These are phyloP conservation scores for Tachina grossa DNA, from an alignment of 2,888 invertebrate genomes.

Conservation along the genomic window DNA sequence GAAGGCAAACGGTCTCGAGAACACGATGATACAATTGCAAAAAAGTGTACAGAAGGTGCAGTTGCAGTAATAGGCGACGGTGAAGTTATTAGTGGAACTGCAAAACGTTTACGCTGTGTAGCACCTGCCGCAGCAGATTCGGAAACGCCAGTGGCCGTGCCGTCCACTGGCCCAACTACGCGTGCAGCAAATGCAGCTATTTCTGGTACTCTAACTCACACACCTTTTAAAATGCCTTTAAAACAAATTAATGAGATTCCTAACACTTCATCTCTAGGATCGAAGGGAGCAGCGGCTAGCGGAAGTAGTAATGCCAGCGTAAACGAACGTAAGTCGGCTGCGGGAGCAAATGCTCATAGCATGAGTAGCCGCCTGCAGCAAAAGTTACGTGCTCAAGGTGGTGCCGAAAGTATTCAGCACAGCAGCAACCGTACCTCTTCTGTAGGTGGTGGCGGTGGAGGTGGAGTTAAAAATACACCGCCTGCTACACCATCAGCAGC, in stretches of 20 bases:
- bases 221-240: constrained; percentile 80
- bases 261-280: constrained; percentile 62
- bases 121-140: constrained; percentile 70
- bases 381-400: constrained; percentile 69
- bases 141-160: constrained; percentile 36
- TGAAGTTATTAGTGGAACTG: constrained; percentile 72
- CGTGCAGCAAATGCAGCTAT: constrained; percentile 60
- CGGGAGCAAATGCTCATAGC: constrained; percentile 71
- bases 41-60: constrained; percentile 34
- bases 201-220: constrained; percentile 65
- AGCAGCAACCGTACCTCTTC: constrained; percentile 39
- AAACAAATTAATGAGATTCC: constrained; percentile 80
- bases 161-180: constrained; percentile 49
- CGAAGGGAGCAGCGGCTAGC: constrained; percentile 44
- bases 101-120: constrained; percentile 77
- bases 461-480: constrained; percentile 50
- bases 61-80: constrained; percentile 61
- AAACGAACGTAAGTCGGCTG: constrained; percentile 47
- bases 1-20: constrained; percentile 75
- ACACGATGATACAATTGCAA: constrained; percentile 66
- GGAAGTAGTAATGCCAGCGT: constrained; percentile 38
- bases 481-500: constrained; percentile 12
- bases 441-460: constrained; percentile 40
- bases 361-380: constrained; percentile 74
- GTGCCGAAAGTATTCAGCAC: constrained; percentile 38